Base-by-base conservation (phyloP, 1,140 invertebrate genomes). In the Panagrolaimus sp. region DNA sequence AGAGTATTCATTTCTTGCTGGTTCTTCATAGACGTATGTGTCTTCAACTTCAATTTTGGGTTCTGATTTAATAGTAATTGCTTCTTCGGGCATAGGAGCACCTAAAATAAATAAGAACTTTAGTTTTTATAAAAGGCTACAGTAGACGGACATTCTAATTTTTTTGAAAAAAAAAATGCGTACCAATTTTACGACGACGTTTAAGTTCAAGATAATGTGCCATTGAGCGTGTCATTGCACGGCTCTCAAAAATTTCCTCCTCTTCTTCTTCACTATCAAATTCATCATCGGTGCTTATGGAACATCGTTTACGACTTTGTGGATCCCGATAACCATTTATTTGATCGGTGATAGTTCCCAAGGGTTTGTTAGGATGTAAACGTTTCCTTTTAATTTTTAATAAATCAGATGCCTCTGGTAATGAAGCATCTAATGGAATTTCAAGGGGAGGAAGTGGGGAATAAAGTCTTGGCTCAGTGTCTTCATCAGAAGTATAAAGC, bases 171-270 rank as follows among this genome's bases (percentile, higher is more conserved):
- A 58, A 58, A 26, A 12, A 21, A 1, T 58, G 52, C 52, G 52
- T 58, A 58, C 52, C 52, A 26, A 58, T 58, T 28, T 28, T 58
- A 58, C 52, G 52, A 24, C 21, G 28, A 21, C 52, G 52, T 14
- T 58, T 58, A 58, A 58, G 12, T n/a, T 58, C 52, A 21, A 58
- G 14, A 58, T 58, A 58, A 26, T 58, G 52, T 21, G 21, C 28
- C 52, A 58, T 58, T 26, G 52, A 21, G 10, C 52, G 52, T 58
- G 52, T 58, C 10, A 58, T 28, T 2, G 21, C 21, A 17, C 52
- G 52, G 28, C 28, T 12, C 0, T 58, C 52, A n/a, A 28, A 28
- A 14, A 58, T 10, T 21, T 58, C 52, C 17, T 58, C 52, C 2
- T 58, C 48, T 8, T 52, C 52, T 58, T 58, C 52, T 38, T 38